A percentile compares a stretch with the other conserved stretches of the same genome.
Evolutionary conservation across 2,888 invertebrate genomes (phyloP).

Genomic region (Folsomia candida): DNA sequence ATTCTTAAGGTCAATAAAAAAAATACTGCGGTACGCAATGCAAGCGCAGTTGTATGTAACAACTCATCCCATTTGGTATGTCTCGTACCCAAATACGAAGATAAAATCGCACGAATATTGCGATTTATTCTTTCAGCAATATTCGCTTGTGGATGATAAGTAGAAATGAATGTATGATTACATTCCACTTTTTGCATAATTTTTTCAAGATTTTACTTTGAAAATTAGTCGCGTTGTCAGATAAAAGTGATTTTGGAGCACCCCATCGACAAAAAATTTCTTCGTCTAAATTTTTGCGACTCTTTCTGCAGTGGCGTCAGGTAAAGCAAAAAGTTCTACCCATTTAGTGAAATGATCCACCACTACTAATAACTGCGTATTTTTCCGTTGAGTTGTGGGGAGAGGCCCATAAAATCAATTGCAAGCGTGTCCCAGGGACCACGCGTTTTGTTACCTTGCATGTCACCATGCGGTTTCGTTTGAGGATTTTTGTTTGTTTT

Average conservation of each 20-base stretch:
- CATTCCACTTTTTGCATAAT: constrained; percentile 17
- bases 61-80: constrained; percentile 26
- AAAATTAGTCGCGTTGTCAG: no score
- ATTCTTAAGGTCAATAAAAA: no score
- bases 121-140: constrained; percentile 35
- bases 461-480: constrained; percentile 17
- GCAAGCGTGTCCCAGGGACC: constrained; percentile 27
- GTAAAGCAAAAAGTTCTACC: no score
- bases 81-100: constrained; percentile 3
- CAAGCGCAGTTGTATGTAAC: constrained; percentile 18
- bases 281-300: constrained; percentile 27
- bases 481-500: constrained; percentile 26
- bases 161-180: constrained; percentile 25
- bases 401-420: constrained; percentile 30
- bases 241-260: constrained; percentile 24
- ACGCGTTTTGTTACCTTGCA: constrained; percentile 6
- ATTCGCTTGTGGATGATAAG: constrained; percentile 44
- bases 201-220: constrained; percentile 3
- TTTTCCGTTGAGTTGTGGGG: constrained; percentile 9
- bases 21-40: constrained; percentile 23
- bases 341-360: constrained; percentile 40
- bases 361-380: constrained; percentile 29
- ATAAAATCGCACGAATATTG: constrained; percentile 22
- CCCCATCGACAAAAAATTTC: constrained; percentile 39
- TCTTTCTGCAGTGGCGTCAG: constrained; percentile 20